Conservation (phyloP, 2,113 vertebrate genomes). For the Romanogobio albipinnatus region DNA sequence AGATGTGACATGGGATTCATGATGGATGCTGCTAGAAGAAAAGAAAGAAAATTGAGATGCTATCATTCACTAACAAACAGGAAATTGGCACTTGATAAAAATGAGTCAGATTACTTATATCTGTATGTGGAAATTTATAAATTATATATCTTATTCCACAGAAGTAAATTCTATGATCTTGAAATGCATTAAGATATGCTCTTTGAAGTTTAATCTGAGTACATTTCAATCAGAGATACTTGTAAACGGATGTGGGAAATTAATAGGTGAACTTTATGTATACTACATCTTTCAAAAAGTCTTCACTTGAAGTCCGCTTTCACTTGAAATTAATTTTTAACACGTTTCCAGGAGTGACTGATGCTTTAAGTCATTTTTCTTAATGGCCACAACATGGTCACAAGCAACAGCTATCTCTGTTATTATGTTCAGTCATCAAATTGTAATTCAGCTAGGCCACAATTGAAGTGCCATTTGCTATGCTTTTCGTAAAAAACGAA, state of each 20-base stretch:
- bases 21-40: conserved; percentile 42
- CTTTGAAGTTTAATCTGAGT: not conserved
- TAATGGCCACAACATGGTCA: conserved; percentile 7
- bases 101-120: not conserved
- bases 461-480: not conserved
- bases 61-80: conserved; percentile 4
- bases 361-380: conserved; percentile 3
- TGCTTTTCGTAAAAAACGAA: too few relatives aligned
- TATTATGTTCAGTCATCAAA: not conserved
- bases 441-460: not conserved
- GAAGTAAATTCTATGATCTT: not conserved
- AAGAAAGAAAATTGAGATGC: not conserved
- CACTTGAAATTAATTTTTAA: conserved; percentile 3
- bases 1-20: conserved; percentile 91
- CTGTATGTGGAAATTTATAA: not conserved
- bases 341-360: not conserved
- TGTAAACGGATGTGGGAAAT: not conserved
- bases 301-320: too few relatives aligned
- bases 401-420: not conserved
- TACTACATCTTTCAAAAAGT: not conserved
- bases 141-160: not conserved
- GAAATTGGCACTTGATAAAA: conserved; percentile 6
- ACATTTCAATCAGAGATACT: not conserved
- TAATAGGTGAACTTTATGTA: not conserved
- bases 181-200: conserved; percentile 3